Conservation (phyloP, 37 sponge, comb jelly and placozoan genomes). For the Eunapius fragilis region DNA sequence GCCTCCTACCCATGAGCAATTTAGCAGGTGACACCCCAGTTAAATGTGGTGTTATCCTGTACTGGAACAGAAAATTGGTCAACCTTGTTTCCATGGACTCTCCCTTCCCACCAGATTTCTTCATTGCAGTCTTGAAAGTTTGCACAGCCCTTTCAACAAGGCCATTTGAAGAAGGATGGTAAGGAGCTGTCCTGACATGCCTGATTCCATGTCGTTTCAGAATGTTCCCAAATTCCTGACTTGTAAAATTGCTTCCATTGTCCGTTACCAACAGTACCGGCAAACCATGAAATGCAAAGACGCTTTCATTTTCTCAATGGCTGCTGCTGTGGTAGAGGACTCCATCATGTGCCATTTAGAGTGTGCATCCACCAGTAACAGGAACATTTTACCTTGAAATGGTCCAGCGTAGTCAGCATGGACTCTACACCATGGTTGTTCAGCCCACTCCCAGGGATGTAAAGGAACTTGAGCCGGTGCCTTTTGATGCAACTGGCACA, state of each 20-base stretch:
- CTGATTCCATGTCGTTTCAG: background rate
- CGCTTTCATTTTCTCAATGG: background rate
- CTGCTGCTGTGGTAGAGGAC: background rate
- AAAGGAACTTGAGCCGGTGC: background rate
- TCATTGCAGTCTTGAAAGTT: background rate
- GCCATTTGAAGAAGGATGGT: constrained; percentile 6
- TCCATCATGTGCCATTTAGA: background rate
- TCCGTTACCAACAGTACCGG: background rate
- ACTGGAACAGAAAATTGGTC: background rate
- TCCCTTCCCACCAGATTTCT: background rate
- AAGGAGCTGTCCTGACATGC: background rate
- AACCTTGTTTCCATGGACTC: background rate
- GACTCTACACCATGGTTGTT: background rate
- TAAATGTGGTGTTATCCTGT: background rate
- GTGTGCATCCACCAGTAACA: background rate
- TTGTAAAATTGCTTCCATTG: background rate
- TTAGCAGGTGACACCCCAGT: constrained; percentile 4
- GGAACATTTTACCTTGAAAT: background rate
- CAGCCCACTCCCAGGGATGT: constrained; percentile 8
- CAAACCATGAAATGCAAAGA: background rate
- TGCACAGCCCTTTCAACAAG: constrained; percentile 11
- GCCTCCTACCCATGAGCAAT: background rate
- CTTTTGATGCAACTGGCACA: background rate
- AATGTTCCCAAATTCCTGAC: background rate
- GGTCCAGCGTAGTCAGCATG: constrained; percentile 4